A percentile compares a stretch with the other conserved stretches of the same genome.
phyloP scores from a whole-genome alignment of 2,888 invertebrate species.

The Sinhomidia bicolor region DNA sequence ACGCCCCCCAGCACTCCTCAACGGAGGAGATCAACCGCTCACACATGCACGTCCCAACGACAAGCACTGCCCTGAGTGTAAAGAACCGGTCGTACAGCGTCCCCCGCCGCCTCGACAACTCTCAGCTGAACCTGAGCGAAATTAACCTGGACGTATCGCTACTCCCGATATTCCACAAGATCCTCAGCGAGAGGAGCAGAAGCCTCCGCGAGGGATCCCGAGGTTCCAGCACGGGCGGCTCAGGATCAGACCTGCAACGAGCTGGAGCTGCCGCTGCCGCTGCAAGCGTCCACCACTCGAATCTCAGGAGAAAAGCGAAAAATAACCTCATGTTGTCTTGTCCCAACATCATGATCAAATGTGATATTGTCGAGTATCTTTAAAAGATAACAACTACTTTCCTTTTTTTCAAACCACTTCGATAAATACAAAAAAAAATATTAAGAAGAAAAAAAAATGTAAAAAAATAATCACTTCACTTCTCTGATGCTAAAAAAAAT shows the following conservation, averaged over 20 bases:
- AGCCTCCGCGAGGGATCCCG: slow-evolving; percentile 30
- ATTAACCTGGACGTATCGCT: slow-evolving; percentile 89
- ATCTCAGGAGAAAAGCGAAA: slow-evolving; percentile 41
- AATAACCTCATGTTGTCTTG: slow-evolving; percentile 88
- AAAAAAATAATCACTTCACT: background rate
- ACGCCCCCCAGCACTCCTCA: slow-evolving; percentile 49
- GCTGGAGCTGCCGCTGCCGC: too few relatives aligned
- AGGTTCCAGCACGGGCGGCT: background rate
- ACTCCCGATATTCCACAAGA: slow-evolving; percentile 94
- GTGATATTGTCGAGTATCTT: slow-evolving; percentile 97
- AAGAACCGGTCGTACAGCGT: slow-evolving; percentile 84
- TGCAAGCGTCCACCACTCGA: background rate
- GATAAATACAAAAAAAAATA: background rate
- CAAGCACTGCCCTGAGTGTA: slow-evolving; percentile 3
- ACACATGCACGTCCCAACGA: slow-evolving; percentile 26
- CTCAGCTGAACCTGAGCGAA: slow-evolving; percentile 75
- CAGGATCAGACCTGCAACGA: slow-evolving; percentile 7
- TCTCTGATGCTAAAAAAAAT: slow-evolving; percentile 18
- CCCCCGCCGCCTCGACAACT: slow-evolving; percentile 87
- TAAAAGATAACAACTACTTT: slow-evolving; percentile 82
- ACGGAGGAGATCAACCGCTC: slow-evolving; percentile 47
- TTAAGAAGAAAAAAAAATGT: background rate
- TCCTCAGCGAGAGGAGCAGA: slow-evolving; percentile 74
- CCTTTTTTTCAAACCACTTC: slow-evolving; percentile 24
- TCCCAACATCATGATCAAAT: slow-evolving; percentile 96